These are phyloP conservation scores for Mus pahari DNA, from an alignment of 2,113 vertebrate species.

Conservation along the genomic window DNA sequence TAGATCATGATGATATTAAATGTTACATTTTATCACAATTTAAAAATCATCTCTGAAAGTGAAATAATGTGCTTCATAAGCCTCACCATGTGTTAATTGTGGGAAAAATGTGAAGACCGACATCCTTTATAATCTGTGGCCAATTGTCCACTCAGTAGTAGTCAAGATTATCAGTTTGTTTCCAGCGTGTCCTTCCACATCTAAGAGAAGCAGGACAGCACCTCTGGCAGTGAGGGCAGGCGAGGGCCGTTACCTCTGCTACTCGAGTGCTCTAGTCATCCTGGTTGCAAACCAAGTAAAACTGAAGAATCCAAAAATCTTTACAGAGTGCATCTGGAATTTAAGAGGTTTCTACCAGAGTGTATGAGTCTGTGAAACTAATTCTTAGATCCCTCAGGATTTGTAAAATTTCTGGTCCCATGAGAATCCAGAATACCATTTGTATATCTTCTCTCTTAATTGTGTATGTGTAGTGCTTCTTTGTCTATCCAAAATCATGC, in stretches of 20 bases:
- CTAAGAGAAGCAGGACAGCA: not conserved
- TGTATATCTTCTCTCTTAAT: not conserved
- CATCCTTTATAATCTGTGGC: not conserved
- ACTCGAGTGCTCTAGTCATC: not conserved
- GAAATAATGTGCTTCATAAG: not conserved
- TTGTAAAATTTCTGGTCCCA: not conserved
- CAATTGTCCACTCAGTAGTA: not conserved
- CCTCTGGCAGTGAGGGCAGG: fast-evolving
- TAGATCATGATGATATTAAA: not conserved
- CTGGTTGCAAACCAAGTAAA: not conserved
- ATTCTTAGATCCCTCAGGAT: not conserved
- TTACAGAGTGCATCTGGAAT: not conserved
- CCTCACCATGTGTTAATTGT: not conserved
- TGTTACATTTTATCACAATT: not conserved
- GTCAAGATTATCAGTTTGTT: fast-evolving
- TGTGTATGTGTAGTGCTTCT: not conserved
- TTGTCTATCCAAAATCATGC: not conserved
- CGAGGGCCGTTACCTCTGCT: not conserved
- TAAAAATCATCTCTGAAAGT: not conserved
- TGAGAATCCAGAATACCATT: not conserved
- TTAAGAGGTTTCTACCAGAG: not conserved
- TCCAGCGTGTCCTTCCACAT: not conserved
- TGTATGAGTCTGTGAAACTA: not conserved
- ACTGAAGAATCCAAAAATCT: not conserved
- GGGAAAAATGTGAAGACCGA: not conserved